These are phyloP conservation scores for Nezara viridula DNA, from an alignment of 2,888 invertebrate species.

Conservation along the genomic window DNA sequence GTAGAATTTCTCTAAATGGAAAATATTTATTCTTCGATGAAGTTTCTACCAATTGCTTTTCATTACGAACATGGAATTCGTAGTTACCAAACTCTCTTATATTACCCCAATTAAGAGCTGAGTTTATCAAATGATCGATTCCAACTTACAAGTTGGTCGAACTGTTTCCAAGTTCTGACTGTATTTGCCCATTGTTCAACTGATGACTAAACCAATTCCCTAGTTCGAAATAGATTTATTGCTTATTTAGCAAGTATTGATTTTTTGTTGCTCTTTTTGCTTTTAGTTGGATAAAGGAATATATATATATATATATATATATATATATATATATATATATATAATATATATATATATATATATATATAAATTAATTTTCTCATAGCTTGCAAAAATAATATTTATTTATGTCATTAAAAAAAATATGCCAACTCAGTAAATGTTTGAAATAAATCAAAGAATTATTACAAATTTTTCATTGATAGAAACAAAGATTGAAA, in stretches of 20 bases:
- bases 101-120: conserved; percentile 23
- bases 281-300: too few relatives aligned
- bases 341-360: too few relatives aligned
- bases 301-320: too few relatives aligned
- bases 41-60: neutral
- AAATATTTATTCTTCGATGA: conserved; percentile 2
- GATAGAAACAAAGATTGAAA: too few relatives aligned
- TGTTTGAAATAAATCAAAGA: too few relatives aligned
- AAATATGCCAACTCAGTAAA: too few relatives aligned
- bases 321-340: too few relatives aligned
- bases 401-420: too few relatives aligned
- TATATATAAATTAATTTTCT: too few relatives aligned
- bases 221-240: conserved; percentile 14
- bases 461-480: too few relatives aligned
- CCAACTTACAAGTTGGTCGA: neutral
- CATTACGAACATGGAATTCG: neutral
- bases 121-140: conserved; percentile 32
- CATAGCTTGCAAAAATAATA: too few relatives aligned
- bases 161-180: conserved; percentile 7
- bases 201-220: conserved; percentile 14
- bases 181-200: conserved; percentile 14
- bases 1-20: neutral
- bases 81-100: conserved; percentile 11
- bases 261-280: too few relatives aligned
- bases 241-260: neutral